A percentile compares a stretch with the other conserved stretches of the same genome.
These are phyloP conservation scores for Alcedo quadribrachys DNA, from an alignment of 2,797 vertebrate species.

Conservation along the genomic window DNA sequence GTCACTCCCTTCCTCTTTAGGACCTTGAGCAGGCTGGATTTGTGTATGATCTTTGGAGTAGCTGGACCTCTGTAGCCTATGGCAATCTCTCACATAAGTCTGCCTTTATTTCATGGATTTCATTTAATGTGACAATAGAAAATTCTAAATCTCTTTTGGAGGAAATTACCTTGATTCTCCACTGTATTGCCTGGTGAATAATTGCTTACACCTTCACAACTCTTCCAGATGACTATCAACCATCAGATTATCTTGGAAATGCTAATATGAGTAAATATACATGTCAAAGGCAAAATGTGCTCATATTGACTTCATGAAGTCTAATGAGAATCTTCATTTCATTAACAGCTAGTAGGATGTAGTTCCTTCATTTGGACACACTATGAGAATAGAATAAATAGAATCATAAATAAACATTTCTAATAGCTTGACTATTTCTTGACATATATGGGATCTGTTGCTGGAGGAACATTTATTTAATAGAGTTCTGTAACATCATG, in stretches of 20 bases:
- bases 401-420: constrained; percentile 11
- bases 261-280: neutral
- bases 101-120: neutral
- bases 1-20: neutral
- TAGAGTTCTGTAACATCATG: neutral
- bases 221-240: neutral
- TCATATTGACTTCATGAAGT: neutral
- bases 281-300: neutral
- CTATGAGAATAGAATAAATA: neutral
- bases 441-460: neutral
- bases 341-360: neutral
- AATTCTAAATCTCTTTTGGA: neutral
- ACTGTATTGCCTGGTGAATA: neutral
- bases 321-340: neutral
- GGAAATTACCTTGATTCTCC: neutral
- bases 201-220: neutral
- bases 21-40: neutral
- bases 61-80: neutral
- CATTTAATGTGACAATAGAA: neutral
- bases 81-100: neutral
- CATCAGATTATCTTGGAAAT: neutral
- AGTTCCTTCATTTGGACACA: neutral
- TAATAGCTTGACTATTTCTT: neutral
- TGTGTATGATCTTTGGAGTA: neutral
- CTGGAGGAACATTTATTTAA: constrained; percentile 27